phyloP scores from a whole-genome alignment of 30 jellyfish, hydroid and myxozoan species.

The Mastigias papua region DNA sequence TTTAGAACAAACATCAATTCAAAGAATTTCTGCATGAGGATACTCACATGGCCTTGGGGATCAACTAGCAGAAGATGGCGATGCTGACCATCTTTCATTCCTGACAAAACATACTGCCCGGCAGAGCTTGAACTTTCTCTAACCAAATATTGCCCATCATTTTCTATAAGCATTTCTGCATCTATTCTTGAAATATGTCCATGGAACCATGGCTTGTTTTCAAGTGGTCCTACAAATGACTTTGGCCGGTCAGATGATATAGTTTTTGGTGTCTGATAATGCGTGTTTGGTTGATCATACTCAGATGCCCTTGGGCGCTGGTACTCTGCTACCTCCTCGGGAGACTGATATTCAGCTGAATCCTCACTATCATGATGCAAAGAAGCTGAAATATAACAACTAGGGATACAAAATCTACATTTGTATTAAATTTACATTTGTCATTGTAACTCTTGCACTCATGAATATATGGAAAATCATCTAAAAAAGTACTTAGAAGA shows the following conservation, averaged over 20 bases:
- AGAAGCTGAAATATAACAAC: conserved; percentile 42
- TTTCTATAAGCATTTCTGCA: conserved; percentile 73
- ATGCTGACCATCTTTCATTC: conserved; percentile 77
- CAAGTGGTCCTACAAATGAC: conserved; percentile 56
- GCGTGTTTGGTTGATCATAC: conserved; percentile 61
- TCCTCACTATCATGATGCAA: conserved; percentile 43
- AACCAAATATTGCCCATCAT: conserved; percentile 94
- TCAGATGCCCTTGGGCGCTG: conserved; percentile 53
- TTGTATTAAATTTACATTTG: no score
- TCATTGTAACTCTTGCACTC: no score
- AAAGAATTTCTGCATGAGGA: no score
- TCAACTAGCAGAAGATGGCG: conserved; percentile 89
- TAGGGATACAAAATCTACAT: no score
- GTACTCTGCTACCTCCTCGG: conserved; percentile 65
- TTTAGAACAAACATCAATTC: no score
- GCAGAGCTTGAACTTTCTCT: conserved; percentile 81
- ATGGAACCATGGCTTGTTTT: conserved; percentile 86
- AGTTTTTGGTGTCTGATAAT: conserved; percentile 48
- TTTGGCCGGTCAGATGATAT: conserved; percentile 44
- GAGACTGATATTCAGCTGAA: conserved; percentile 59
- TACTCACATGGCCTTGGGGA: conserved; percentile 91
- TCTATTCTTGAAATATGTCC: conserved; percentile 82
- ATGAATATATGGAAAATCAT: no score
- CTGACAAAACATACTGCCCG: conserved; percentile 88
- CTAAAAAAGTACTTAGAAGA: no score